Evolutionary conservation across 2,113 vertebrate genomes (phyloP).

Genomic region (Halcyon senegalensis): DNA sequence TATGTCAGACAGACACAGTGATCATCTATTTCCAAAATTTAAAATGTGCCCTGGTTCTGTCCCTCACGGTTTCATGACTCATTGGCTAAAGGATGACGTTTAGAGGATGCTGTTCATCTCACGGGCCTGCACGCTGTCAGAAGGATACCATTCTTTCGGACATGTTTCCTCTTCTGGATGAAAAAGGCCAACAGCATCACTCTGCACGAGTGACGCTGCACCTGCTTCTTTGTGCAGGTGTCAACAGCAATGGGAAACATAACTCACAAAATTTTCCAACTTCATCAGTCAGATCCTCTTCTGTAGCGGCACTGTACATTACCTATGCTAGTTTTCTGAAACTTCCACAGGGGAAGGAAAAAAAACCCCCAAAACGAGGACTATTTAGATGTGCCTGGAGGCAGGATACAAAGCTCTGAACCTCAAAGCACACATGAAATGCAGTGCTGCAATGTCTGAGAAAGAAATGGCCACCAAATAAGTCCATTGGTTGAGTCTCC

Average conservation of each 20-base stretch:
- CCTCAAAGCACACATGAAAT: background rate
- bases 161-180: background rate
- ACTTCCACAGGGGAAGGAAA: background rate
- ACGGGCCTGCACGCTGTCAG: background rate
- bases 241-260: background rate
- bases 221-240: background rate
- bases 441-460: background rate
- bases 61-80: background rate
- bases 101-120: background rate
- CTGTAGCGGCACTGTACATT: background rate
- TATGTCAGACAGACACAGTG: background rate
- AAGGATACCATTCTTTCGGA: background rate
- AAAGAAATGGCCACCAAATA: background rate
- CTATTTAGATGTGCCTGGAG: background rate
- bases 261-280: background rate
- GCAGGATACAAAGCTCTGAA: background rate
- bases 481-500: background rate
- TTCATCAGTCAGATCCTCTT: background rate
- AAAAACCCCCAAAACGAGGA: background rate
- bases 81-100: background rate
- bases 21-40: background rate
- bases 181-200: background rate
- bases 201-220: background rate
- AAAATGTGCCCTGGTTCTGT: background rate
- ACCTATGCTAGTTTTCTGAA: background rate